Percentiles rank a stretch among this genome's conserved stretches.
phyloP scores from a whole-genome alignment of 2,888 invertebrate genomes.

The Tenthredo scrophulariae region DNA sequence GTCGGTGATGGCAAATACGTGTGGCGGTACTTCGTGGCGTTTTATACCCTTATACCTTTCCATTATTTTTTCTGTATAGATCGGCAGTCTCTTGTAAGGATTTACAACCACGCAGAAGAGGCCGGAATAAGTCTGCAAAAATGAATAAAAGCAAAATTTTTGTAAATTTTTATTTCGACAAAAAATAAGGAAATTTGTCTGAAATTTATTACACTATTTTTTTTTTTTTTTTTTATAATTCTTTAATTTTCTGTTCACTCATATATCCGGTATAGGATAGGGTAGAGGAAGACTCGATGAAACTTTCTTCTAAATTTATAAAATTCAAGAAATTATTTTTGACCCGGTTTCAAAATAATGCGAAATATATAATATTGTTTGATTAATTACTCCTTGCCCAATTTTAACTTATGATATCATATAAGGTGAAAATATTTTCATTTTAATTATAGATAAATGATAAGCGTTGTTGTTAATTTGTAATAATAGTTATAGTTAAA shows the following conservation, averaged over 20 bases:
- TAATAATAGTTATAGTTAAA: not conserved
- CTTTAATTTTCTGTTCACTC: no score
- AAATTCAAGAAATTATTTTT: no score
- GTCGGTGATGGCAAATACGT: conserved; percentile 99
- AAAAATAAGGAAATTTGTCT: not conserved
- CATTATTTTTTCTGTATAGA: conserved; percentile 99
- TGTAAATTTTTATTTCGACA: not conserved
- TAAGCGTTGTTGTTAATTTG: not conserved
- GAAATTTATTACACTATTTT: no score
- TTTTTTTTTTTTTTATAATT: no score
- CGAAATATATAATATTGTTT: no score
- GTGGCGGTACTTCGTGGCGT: conserved; percentile 99
- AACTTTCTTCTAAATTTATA: no score
- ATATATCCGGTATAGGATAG: no score
- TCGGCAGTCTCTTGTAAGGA: conserved; percentile 99
- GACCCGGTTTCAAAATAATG: no score
- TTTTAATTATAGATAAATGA: not conserved
- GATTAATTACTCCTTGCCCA: no score
- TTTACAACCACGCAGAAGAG: conserved; percentile 99
- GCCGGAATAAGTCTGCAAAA: conserved; percentile 98
- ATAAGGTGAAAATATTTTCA: no score
- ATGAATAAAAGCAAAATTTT: not conserved
- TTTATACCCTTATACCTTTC: conserved; percentile 99
- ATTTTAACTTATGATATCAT: no score
- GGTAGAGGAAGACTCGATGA: no score